phyloP scores from a whole-genome alignment of 2,113 vertebrate genomes.

The Albula glossodonta region DNA sequence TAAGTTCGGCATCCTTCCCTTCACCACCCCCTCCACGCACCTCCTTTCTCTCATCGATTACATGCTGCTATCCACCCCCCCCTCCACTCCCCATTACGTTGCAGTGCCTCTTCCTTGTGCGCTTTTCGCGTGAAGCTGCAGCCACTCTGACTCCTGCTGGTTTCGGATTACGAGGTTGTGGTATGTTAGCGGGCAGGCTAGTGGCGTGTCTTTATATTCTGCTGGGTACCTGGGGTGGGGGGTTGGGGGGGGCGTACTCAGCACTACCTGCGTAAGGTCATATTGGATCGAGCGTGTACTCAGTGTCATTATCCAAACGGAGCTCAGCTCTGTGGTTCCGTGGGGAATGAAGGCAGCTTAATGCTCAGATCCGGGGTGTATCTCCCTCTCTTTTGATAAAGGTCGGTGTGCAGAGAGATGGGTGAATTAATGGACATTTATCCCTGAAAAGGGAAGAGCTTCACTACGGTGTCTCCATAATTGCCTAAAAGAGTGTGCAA shows the following conservation, averaged over 20 bases:
- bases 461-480: background rate
- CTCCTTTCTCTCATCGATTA: background rate
- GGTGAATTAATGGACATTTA: background rate
- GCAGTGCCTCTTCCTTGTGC: background rate
- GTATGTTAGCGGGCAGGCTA: background rate
- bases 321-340: background rate
- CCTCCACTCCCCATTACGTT: background rate
- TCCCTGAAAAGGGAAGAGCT: background rate
- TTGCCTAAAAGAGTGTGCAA: background rate
- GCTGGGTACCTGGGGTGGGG: background rate
- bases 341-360: background rate
- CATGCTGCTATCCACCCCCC: background rate
- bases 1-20: slow-evolving; percentile 2
- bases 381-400: too few relatives aligned
- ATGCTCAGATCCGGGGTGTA: background rate
- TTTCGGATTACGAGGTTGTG: background rate
- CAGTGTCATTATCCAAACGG: background rate
- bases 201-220: too few relatives aligned
- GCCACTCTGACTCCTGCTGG: background rate
- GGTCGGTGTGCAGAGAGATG: background rate
- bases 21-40: slow-evolving; percentile 2
- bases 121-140: background rate
- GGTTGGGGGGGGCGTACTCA: background rate
- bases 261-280: background rate
- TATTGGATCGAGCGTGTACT: background rate